phyloP scores from a whole-genome alignment of 2,888 invertebrate genomes.

The Drosophila multiciliata region DNA sequence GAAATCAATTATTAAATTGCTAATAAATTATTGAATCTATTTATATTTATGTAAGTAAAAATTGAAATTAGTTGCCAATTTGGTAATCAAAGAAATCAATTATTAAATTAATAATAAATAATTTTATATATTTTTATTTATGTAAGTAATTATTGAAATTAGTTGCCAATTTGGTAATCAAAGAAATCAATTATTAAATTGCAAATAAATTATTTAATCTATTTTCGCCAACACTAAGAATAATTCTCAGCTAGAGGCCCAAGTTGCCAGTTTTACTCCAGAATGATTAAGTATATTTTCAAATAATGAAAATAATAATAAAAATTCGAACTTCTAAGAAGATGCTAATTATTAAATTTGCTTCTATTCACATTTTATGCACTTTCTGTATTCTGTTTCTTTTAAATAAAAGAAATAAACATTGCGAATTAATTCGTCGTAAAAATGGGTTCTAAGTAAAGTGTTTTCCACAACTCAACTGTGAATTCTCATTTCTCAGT shows the following conservation, averaged over 20 bases:
- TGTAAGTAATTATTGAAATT: no score
- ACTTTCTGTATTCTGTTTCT: not conserved
- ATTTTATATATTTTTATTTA: not conserved
- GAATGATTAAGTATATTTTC: not conserved
- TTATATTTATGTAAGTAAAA: not conserved
- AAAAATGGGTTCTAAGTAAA: not conserved
- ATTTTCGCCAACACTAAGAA: not conserved
- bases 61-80: no score
- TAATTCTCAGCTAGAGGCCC: not conserved
- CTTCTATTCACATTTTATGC: not conserved
- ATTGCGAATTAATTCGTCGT: not conserved
- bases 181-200: not conserved
- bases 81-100: not conserved
- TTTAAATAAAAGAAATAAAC: not conserved
- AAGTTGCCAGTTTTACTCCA: not conserved
- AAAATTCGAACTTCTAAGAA: not conserved
- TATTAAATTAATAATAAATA: not conserved
- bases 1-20: not conserved
- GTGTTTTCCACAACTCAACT: slow-evolving; percentile 1
- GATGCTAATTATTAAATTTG: not conserved
- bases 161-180: not conserved
- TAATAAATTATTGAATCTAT: not conserved
- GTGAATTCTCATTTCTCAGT: slow-evolving; percentile 1
- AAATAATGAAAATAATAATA: not conserved
- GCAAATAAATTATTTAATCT: not conserved